Conservation (phyloP, 2,797 vertebrate genomes). For the Acanthurus leucopareius region DNA sequence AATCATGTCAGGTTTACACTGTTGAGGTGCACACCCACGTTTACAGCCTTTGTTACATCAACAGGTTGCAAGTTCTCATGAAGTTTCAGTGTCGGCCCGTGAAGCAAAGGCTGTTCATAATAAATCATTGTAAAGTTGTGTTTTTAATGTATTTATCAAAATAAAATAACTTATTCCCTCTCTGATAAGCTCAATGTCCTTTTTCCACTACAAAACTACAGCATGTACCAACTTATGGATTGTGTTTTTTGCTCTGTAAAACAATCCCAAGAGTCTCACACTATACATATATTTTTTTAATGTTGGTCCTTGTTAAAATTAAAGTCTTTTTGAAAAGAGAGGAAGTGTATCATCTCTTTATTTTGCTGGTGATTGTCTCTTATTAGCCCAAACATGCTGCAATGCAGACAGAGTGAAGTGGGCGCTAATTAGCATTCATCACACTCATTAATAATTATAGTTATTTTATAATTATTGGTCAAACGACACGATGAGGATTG, state of each 20-base stretch:
- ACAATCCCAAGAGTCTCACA: too few species aligned
- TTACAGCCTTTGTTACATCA: conserved; percentile 72
- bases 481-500: too few species aligned
- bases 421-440: background rate
- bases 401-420: background rate
- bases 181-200: conserved; percentile 26
- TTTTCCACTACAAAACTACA: background rate
- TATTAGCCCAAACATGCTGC: background rate
- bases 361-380: background rate
- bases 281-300: too few species aligned
- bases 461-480: background rate
- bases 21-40: conserved; percentile 56
- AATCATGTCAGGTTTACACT: conserved; percentile 64
- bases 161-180: conserved; percentile 97
- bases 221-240: too few species aligned
- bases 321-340: background rate
- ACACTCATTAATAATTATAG: background rate
- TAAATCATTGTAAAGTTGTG: conserved; percentile 85
- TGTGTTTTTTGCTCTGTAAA: too few species aligned
- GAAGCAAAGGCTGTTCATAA: conserved; percentile 87
- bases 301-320: background rate
- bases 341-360: background rate
- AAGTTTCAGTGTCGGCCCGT: conserved; percentile 82
- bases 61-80: conserved; percentile 80
- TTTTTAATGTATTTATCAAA: conserved; percentile 90